Evolutionary conservation across 1,140 invertebrate species (phyloP).

Genomic region (Armadillidium nasatum): DNA sequence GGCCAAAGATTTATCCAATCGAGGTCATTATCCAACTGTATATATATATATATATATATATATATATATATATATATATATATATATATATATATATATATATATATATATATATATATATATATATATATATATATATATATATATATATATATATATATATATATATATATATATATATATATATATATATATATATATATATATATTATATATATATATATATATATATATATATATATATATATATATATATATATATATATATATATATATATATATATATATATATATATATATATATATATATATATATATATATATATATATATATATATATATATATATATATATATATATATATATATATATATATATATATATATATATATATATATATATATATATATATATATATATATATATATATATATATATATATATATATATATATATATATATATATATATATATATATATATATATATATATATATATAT

Average conservation of each 20-base stretch:
- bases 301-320: slow-evolving; percentile 17
- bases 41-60: background rate
- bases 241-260: slow-evolving; percentile 20
- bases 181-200: background rate
- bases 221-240: slow-evolving; percentile 17
- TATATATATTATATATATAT: background rate
- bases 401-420: background rate
- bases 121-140: slow-evolving; percentile 20
- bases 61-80: background rate
- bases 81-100: background rate
- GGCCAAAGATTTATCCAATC: slow-evolving; percentile 59
- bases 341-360: background rate
- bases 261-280: slow-evolving; percentile 6
- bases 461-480: slow-evolving; percentile 4
- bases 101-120: slow-evolving; percentile 7
- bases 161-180: background rate
- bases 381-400: background rate
- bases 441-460: background rate
- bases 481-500: slow-evolving; percentile 16
- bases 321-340: background rate
- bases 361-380: background rate
- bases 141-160: background rate
- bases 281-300: slow-evolving; percentile 7
- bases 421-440: slow-evolving; percentile 39
- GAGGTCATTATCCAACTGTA: slow-evolving; percentile 62